Evolutionary conservation across 2,888 invertebrate species (phyloP), one percentile per base, ranked within the genome.

Genomic region (Lasioglossum lativentre): DNA sequence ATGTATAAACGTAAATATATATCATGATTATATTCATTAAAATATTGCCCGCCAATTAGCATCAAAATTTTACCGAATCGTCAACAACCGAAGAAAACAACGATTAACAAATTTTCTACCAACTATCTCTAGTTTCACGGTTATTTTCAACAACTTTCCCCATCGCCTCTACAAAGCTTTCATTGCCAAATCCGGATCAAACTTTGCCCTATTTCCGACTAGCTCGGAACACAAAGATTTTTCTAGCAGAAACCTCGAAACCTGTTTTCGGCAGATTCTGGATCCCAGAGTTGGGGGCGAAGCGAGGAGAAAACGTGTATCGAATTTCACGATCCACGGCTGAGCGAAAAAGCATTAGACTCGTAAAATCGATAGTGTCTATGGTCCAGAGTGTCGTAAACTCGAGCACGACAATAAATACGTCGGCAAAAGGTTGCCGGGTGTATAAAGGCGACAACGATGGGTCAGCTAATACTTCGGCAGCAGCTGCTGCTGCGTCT

Each of bases 401-500:
- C 72, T 83, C 80, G 78, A 80, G 80, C 80, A 74, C 63, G 86
- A 78, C 89, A 80, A 89, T 90, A 89, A 90, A 88, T 85, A 79
- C 80, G 78, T 80, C 30, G 80, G 85, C 83, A 87, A 89, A 90
- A 88, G 86, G 77, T 80, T 73, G 86, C 27, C 23, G 45, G 76
- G 59, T 40, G 81, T 86, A 85, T 86, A 89, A 87, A 86, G 77
- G 82, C 76, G 85, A 78, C 81, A 80, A 81, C 87, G 80, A 86
- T 81, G 82, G 66, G 75, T 74, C 77, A 75, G 68, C 85, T 85
- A 82, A 87, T 86, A 68, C 85, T 78, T 75, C 56, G 77, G 34
- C 77, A 90, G 80, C 90, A 89, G 90, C 89, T 89, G 90, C 89
- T 89, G 90, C 79, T 72, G 79, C 80, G 85, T 90, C 74, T 89